Evolutionary conservation across 1,140 invertebrate species (phyloP).

Genomic region (Drosophila bipectinata): DNA sequence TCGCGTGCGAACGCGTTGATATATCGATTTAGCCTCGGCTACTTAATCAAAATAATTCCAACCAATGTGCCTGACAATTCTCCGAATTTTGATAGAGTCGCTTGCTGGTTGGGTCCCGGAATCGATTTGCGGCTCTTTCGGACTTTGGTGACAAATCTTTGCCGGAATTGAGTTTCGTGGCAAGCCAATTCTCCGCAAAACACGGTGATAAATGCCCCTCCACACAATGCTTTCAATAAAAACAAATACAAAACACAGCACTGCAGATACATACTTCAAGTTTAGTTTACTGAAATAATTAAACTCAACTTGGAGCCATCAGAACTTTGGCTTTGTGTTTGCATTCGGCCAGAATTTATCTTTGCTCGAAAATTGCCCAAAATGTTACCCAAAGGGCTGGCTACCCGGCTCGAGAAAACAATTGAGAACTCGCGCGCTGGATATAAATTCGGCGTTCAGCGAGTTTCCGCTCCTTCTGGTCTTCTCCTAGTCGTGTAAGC

Average conservation of each 20-base stretch:
- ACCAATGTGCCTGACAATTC: slow-evolving; percentile 63
- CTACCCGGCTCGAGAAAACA: slow-evolving; percentile 15
- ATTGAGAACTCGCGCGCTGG: slow-evolving; percentile 31
- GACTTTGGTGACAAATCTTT: slow-evolving; percentile 27
- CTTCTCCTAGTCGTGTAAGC: slow-evolving; percentile 70
- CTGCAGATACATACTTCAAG: background rate
- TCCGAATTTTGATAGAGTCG: slow-evolving; percentile 64
- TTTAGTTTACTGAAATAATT: background rate
- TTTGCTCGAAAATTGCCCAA: slow-evolving; percentile 30
- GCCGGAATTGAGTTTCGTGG: slow-evolving; percentile 34
- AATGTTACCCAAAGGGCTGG: slow-evolving; percentile 68
- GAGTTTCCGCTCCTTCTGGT: background rate
- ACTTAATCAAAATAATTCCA: slow-evolving; percentile 77
- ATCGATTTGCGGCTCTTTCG: background rate
- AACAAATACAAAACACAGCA: background rate
- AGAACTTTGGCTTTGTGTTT: slow-evolving; percentile 27
- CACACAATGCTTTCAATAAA: background rate
- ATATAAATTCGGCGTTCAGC: slow-evolving; percentile 31
- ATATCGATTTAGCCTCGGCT: slow-evolving; percentile 66
- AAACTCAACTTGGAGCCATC: background rate
- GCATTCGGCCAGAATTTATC: slow-evolving; percentile 14
- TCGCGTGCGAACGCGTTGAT: slow-evolving; percentile 73
- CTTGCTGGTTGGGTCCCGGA: background rate
- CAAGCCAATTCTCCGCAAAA: slow-evolving; percentile 29
- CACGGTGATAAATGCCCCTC: slow-evolving; percentile 25